Evolutionary conservation across 2,113 vertebrate genomes (phyloP).

Genomic region (Cyphomyrus discorhynchus): DNA sequence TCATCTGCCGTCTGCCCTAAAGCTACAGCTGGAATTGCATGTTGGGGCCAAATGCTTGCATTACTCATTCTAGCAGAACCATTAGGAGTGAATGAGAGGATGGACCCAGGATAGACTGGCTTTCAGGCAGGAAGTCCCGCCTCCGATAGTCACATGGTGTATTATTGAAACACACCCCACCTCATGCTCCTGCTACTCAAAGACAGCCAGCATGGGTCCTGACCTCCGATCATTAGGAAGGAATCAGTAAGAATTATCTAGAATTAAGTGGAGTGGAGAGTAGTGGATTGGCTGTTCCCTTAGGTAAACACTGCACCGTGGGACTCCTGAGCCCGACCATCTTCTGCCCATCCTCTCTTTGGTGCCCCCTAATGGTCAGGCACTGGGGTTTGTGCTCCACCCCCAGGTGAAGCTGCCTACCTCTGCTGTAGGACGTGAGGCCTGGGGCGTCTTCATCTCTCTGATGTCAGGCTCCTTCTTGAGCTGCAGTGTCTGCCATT

Average conservation of each 20-base stretch:
- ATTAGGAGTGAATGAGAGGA: constrained; percentile 27
- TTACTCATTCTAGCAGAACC: constrained; percentile 42
- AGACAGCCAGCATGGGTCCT: constrained; percentile 35
- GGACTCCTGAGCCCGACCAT: not conserved
- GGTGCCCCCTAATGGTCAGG: too few relatives aligned
- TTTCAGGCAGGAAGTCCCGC: constrained; percentile 7
- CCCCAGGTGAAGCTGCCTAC: not conserved
- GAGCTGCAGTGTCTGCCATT: not conserved
- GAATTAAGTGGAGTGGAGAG: constrained; percentile 59
- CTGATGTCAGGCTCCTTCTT: not conserved
- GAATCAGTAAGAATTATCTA: constrained; percentile 63
- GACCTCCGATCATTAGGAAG: constrained; percentile 64
- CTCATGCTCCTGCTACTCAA: not conserved
- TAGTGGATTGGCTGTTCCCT: constrained; percentile 45
- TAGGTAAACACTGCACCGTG: constrained; percentile 33
- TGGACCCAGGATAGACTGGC: not conserved
- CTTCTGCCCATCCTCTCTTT: not conserved
- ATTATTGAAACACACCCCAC: constrained; percentile 23
- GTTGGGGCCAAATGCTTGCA: constrained; percentile 51
- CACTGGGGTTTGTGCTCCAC: not conserved
- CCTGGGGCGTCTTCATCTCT: not conserved
- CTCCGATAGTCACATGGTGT: constrained; percentile 24
- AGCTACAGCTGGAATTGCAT: constrained; percentile 59
- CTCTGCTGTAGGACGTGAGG: not conserved
- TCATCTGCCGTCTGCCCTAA: constrained; percentile 56